Evolutionary conservation across 2,888 invertebrate genomes (phyloP).

Genomic region (Heliconius sara): DNA sequence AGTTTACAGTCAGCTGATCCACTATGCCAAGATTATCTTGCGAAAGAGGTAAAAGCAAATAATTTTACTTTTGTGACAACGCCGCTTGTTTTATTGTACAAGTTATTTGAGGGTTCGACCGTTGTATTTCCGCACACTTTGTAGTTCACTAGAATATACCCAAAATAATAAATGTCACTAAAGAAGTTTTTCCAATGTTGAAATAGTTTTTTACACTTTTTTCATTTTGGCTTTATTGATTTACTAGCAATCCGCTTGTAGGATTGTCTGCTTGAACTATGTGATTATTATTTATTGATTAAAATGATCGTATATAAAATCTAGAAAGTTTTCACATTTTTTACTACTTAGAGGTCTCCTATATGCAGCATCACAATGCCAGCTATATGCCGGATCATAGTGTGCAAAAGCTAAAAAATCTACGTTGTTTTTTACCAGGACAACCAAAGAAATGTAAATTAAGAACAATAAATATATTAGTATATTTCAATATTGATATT

Average conservation of each 20-base stretch:
- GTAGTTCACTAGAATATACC: constrained; percentile 4
- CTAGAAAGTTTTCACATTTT: too few relatives aligned
- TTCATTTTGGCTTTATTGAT: not conserved
- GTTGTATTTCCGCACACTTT: not conserved
- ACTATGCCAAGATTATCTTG: too few relatives aligned
- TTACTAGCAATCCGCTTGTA: not conserved
- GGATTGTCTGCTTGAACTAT: too few relatives aligned
- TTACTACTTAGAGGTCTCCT: too few relatives aligned
- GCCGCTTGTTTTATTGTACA: constrained; percentile 12
- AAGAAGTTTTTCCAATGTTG: not conserved
- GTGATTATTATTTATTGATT: not conserved
- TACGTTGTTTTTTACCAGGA: too few relatives aligned
- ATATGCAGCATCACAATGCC: too few relatives aligned
- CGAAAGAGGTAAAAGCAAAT: not conserved
- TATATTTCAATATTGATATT: too few relatives aligned
- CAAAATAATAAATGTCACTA: constrained; percentile 10
- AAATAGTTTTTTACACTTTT: not conserved
- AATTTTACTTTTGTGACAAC: constrained; percentile 4
- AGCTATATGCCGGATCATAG: too few relatives aligned
- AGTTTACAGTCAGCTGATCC: too few relatives aligned
- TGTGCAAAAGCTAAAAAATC: too few relatives aligned
- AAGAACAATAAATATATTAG: too few relatives aligned
- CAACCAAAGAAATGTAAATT: too few relatives aligned
- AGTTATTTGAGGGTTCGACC: constrained; percentile 6
- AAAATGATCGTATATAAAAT: not conserved